Evolutionary conservation across 2,888 invertebrate genomes (phyloP).

Genomic region (Drosophila eohydei): DNA sequence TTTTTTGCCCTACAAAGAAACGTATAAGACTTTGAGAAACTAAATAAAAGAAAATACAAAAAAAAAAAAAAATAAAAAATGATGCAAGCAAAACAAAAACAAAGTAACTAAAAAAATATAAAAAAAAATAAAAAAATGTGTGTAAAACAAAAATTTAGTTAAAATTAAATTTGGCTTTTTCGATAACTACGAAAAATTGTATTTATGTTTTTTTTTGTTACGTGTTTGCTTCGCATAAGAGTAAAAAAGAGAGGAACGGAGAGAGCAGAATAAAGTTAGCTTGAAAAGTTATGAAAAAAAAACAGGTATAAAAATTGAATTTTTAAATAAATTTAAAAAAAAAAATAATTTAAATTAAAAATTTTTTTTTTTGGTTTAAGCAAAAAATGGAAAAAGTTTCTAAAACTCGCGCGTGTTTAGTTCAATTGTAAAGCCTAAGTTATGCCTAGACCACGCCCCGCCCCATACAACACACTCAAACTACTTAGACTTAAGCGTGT

Average conservation of each 20-base stretch:
- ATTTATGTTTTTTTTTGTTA: slow-evolving; percentile 18
- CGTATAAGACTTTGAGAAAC: slow-evolving; percentile 82
- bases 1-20: slow-evolving; percentile 83
- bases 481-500: slow-evolving; percentile 40
- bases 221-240: slow-evolving; percentile 45
- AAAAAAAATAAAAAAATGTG: slow-evolving; percentile 3
- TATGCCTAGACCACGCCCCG: slow-evolving; percentile 66
- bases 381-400: slow-evolving; percentile 56
- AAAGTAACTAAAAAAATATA: slow-evolving; percentile 16
- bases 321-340: slow-evolving; percentile 61
- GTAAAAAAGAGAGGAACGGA: slow-evolving; percentile 11
- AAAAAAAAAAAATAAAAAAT: slow-evolving; percentile 36
- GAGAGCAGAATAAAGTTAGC: slow-evolving; percentile 44
- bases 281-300: slow-evolving; percentile 61
- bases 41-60: slow-evolving; percentile 56
- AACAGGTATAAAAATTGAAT: slow-evolving; percentile 73
- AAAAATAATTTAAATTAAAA: slow-evolving; percentile 3
- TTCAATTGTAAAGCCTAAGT: slow-evolving; percentile 74
- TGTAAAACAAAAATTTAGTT: slow-evolving; percentile 58
- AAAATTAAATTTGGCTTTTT: slow-evolving; percentile 61
- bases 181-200: slow-evolving; percentile 1
- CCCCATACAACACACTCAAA: slow-evolving; percentile 25
- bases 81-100: slow-evolving; percentile 32
- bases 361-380: slow-evolving; percentile 35
- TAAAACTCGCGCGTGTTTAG: slow-evolving; percentile 75